Base-by-base conservation (phyloP, 2,888 invertebrate species). In the Sphaerophoria taeniata region DNA sequence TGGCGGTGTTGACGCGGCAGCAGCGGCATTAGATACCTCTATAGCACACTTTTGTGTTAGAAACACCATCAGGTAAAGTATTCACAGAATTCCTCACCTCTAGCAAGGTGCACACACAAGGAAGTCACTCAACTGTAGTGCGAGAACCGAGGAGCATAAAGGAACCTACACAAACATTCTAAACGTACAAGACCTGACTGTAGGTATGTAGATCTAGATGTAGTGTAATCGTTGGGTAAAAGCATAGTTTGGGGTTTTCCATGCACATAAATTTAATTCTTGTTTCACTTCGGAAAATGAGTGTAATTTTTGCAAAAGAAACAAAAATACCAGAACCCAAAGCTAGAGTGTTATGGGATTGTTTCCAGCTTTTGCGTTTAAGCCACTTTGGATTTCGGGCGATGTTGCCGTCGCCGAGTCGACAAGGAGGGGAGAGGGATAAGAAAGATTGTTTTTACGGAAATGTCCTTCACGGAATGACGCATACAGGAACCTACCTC, bases 71-170 rank as follows among this genome's bases (percentile, higher is more conserved):
- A n/a, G n/a, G n/a, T n/a, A n/a, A n/a, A n/a, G n/a, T n/a, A n/a
- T n/a, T n/a, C n/a, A 76, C 60, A 43, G 11, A 73, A 65, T 36
- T 53, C 72, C 72, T 60, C 72, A 67, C 65, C 72, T 51, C 47
- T 24, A 24, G 1, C 24, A 24, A 72, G 67, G 65, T 65, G 81
- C 45, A 56, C 31, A 56, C 70, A 75, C 47, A 75, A 75, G 75
- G 84, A 84, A 84, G 80, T 75, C 75, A 73, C 80, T 84, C 75
- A 75, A 65, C 71, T 69, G 75, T 75, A 80, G 80, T 56, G 75
- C 34, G 55, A 71, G 56, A 12, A 67, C 51, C 75, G 39, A 65
- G 47, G 39, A 7, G 12, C 12, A 43, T 12, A 43, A 9, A 60
- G 12, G 7, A 16, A 16, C 3, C 7, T 49, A 51, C 24, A 16